Evolutionary conservation across 1,140 invertebrate species (phyloP), one percentile per base, ranked within the genome.

Genomic region (Gonatopus flavifemur): DNA sequence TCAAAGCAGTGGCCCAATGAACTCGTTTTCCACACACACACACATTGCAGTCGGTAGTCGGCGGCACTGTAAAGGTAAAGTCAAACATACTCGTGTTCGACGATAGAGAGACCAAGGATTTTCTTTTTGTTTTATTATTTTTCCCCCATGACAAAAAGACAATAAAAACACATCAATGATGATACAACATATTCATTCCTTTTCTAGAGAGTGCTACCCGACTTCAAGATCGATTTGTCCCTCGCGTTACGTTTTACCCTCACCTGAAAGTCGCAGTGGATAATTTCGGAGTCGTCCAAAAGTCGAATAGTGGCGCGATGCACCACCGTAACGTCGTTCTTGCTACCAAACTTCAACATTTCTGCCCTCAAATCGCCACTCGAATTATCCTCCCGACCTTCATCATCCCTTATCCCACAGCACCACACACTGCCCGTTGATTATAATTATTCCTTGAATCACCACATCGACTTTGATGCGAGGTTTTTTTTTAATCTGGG

Each of bases 261-360:
- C 78, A 96, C 94, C 86, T 94, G 92, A 84, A 96, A 97, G 83
- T 95, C 93, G 76, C 92, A 92, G 82, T 95, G 89, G 66, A 98
- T 82, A 62, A 95, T 89, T 81, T 97, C 94, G 52, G 90, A 88
- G 81, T 98, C 94, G 78, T 96, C 94, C 60, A 98, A 81, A 56
- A 98, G 84, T 64, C 93, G 84, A 55, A 98, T 88, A 55, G 91
- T 96, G 80, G 93, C 95, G 82, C 94, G 93, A 82, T 92, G 91
- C 76, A 92, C 88, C 81, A 89, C 83, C 73, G 87, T 88, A 61
- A 87, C 82, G 80, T 93, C 90, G 80, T 87, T 90, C 81, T 90
- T 88, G 64, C 84, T 87, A 57, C 85, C 85, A 77, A 88, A 86
- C 70, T 86, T 86, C 75, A 88, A 82, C 86, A 88, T 88, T 77